These are phyloP conservation scores for Laticauda colubrina DNA, from an alignment of 2,113 vertebrate genomes.

Conservation along the genomic window DNA sequence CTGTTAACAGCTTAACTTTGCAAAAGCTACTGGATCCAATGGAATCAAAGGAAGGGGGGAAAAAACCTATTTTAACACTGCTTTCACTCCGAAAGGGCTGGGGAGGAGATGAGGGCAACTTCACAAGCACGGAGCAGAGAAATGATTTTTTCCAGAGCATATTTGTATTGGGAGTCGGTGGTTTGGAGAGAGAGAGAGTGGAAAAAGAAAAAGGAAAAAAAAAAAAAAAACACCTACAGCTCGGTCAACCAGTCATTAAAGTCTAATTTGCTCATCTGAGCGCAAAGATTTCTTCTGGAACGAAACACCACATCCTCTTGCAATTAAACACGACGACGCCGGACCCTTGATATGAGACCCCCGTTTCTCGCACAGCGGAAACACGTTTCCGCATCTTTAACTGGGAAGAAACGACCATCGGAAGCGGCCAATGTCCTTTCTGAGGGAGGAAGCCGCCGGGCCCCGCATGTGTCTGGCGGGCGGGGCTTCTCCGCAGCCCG, in stretches of 20 bases:
- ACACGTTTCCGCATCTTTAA: accelerated
- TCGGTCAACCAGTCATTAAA: background rate
- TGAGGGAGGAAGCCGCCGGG: background rate
- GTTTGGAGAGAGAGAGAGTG: background rate
- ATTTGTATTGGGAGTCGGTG: background rate
- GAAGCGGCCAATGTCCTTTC: background rate
- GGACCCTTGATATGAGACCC: background rate
- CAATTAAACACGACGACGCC: background rate
- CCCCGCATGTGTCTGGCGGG: background rate
- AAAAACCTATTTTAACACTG: background rate
- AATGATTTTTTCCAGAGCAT: background rate
- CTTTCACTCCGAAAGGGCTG: background rate
- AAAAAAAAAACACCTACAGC: background rate
- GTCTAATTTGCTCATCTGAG: background rate
- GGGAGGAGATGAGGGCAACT: background rate
- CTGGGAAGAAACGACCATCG: background rate
- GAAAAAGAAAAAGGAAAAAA: no score
- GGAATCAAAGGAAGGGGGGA: background rate
- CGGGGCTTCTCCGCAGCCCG: background rate
- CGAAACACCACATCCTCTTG: no score
- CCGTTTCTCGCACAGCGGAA: no score
- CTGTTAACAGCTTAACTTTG: background rate
- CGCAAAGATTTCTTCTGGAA: background rate
- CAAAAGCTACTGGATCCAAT: background rate
- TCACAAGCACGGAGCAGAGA: background rate